These are phyloP conservation scores for Agrotis clavis DNA, from an alignment of 2,888 invertebrate genomes.

Conservation along the genomic window DNA sequence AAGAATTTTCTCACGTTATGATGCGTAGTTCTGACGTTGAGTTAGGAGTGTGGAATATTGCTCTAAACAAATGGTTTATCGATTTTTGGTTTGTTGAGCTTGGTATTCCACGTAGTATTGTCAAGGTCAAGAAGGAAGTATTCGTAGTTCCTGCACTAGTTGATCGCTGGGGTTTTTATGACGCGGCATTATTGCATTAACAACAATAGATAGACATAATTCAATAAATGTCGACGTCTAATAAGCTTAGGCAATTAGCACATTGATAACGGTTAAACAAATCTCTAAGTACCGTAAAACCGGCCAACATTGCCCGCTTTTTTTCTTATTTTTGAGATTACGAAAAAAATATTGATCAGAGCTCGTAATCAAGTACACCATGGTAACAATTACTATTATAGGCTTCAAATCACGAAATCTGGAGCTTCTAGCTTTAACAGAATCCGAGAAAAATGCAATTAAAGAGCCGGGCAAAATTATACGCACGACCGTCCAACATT, in stretches of 20 bases:
- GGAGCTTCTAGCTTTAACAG: too few relatives aligned
- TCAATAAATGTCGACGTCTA: constrained; percentile 24
- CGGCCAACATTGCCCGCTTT: too few relatives aligned
- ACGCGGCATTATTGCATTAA: constrained; percentile 54
- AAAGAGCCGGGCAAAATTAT: too few relatives aligned
- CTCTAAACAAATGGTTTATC: constrained; percentile 20
- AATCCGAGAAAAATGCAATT: too few relatives aligned
- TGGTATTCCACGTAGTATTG: constrained; percentile 34
- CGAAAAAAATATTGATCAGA: too few relatives aligned
- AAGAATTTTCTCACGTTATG: constrained; percentile 74
- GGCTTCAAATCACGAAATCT: too few relatives aligned
- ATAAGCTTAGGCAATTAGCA: constrained; percentile 24
- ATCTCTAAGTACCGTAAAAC: too few relatives aligned
- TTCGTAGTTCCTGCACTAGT: constrained; percentile 40
- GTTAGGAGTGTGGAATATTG: constrained; percentile 9
- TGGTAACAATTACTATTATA: too few relatives aligned
- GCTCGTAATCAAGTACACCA: too few relatives aligned
- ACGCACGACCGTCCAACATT: too few relatives aligned
- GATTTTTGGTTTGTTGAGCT: constrained; percentile 30
- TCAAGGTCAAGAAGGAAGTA: constrained; percentile 61
- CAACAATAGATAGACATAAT: constrained; percentile 25
- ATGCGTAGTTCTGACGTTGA: constrained; percentile 70
- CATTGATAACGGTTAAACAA: constrained; percentile 4
- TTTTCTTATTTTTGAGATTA: too few relatives aligned
- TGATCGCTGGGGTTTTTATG: constrained; percentile 47